Evolutionary conservation across 2,888 invertebrate genomes (phyloP).

Genomic region (Drosophila mimetica): DNA sequence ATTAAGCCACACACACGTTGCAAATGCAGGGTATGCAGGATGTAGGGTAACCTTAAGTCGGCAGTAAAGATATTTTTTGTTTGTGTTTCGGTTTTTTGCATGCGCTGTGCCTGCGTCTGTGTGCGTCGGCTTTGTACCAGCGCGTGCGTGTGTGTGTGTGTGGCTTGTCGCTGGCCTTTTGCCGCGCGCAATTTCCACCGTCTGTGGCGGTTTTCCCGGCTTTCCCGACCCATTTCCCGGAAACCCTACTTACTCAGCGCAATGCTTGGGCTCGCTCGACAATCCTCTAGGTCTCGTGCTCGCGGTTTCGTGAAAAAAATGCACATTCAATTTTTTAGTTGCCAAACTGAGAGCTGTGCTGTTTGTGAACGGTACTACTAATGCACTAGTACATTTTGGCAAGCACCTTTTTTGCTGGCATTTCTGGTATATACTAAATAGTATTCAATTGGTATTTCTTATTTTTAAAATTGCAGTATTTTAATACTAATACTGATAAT

Average conservation of each 20-base stretch:
- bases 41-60: not conserved
- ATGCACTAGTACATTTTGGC: no score
- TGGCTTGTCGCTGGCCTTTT: slow-evolving; percentile 39
- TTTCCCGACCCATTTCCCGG: not conserved
- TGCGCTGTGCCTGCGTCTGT: slow-evolving; percentile 8
- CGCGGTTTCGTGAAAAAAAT: slow-evolving; percentile 25
- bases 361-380: no score
- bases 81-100: slow-evolving; percentile 31
- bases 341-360: no score
- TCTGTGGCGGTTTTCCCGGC: not conserved
- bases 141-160: slow-evolving; percentile 20
- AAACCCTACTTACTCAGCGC: slow-evolving; percentile 30
- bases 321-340: slow-evolving; percentile 5
- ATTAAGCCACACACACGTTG: not conserved
- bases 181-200: slow-evolving; percentile 28
- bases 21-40: no score
- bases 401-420: no score
- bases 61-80: slow-evolving; percentile 3
- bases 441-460: no score
- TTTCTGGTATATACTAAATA: no score
- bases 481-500: no score
- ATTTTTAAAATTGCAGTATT: no score
- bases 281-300: slow-evolving; percentile 13
- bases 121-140: slow-evolving; percentile 10
- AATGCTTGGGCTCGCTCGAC: slow-evolving; percentile 16